Percentiles rank a stretch among this genome's conserved stretches.
phyloP scores from a whole-genome alignment of 2,888 invertebrate genomes.

The Eupithecia insigniata region DNA sequence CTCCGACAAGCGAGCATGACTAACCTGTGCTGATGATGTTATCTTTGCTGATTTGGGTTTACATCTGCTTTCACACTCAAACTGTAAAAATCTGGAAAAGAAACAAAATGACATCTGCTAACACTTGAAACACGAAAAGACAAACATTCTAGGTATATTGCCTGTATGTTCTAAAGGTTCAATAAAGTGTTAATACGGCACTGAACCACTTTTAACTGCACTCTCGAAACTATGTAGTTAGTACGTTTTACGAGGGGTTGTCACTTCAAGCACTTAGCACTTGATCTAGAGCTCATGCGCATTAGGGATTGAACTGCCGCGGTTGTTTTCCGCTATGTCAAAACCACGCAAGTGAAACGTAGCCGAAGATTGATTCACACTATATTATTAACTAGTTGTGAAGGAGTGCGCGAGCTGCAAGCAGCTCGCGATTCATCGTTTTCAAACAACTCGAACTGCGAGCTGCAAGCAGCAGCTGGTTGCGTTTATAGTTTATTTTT shows the following conservation, averaged over 20 bases:
- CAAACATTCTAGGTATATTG: not conserved
- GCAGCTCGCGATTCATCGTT: no score
- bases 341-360: not conserved
- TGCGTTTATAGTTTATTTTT: no score
- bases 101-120: not conserved
- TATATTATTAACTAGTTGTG: no score
- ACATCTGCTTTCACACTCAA: not conserved
- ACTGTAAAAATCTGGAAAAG: not conserved
- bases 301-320: not conserved
- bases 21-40: not conserved
- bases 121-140: not conserved
- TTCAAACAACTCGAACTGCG: no score
- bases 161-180: not conserved
- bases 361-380: not conserved
- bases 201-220: conserved; percentile 26
- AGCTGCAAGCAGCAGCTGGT: no score
- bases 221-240: conserved; percentile 20
- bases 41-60: not conserved
- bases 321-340: not conserved
- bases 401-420: no score
- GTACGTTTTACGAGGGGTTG: conserved; percentile 16
- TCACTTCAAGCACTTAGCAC: conserved; percentile 21
- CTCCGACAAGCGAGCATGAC: not conserved
- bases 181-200: conserved; percentile 27
- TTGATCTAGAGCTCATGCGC: not conserved